Evolutionary conservation across 2,888 invertebrate genomes (phyloP), one percentile per base, ranked within the genome.

Genomic region (Caenorhabditis uteleia): DNA sequence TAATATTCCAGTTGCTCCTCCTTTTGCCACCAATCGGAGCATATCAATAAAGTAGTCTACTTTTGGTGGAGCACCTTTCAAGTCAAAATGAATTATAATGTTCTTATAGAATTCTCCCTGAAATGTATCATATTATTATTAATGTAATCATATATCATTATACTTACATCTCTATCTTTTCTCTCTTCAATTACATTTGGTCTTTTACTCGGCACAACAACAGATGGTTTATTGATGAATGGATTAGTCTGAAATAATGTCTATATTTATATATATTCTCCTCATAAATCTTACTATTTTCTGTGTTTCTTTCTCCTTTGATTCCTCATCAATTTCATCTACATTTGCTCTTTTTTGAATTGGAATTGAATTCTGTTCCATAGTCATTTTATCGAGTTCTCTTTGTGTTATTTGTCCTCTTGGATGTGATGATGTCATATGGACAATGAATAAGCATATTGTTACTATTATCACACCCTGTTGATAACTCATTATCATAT

Each of bases 31-130:
- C 51, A 88, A 83, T 0, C 88, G 88, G 50, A 91, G 86, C 0
- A 91, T 79, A 69, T 84, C 71, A 64, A 83, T 77, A 44, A 84
- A 80, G 70, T 86, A 86, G 25, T 72, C 72, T 3, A 91, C 78
- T 75, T 88, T 89, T 0, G 90, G 90, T 0, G 91, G 91, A 1
- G 91, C 90, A 8, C 92, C 91, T 84, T 92, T 92, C 18, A 92
- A 84, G 84, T 92, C 92, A 25, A 92, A 84, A 84, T 92, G 92
- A 1, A 92, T 90, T 20, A 91, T 86, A 56, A 89, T 88, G 65
- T 77, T 75, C 36, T 67, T 59, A 42, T 76, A 76, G 58, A 76
- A 76, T 42, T 65, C 53, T 8, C 34, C 51, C 74, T 31, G 33
- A 53, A 53, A 29, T 8, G 8, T n/a, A n/a, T n/a, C n/a, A n/a